These are phyloP conservation scores for Phalera bucephala DNA, from an alignment of 2,888 invertebrate species.

Conservation along the genomic window DNA sequence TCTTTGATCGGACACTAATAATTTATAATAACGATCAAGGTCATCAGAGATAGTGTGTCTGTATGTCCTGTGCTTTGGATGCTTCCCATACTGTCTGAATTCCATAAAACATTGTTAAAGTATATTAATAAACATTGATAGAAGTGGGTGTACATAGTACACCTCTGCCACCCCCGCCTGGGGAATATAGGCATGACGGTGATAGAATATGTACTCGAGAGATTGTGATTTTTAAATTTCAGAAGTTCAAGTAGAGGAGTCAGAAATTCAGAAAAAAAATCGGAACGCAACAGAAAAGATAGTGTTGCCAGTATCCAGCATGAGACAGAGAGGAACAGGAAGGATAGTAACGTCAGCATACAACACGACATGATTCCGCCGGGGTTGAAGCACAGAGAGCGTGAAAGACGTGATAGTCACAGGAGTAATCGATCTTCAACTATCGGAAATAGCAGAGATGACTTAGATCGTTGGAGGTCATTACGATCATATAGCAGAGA, in stretches of 20 bases:
- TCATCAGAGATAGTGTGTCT: too few relatives aligned
- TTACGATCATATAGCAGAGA: constrained; percentile 75
- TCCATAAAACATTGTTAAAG: too few relatives aligned
- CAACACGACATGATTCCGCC: constrained; percentile 57
- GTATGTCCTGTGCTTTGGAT: too few relatives aligned
- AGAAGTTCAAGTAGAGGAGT: constrained; percentile 76
- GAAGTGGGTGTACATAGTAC: too few relatives aligned
- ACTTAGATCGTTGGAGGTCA: constrained; percentile 75
- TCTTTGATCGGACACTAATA: too few relatives aligned
- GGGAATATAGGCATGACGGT: too few relatives aligned
- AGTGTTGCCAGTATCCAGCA: constrained; percentile 65
- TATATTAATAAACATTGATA: too few relatives aligned
- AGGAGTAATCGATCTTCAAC: constrained; percentile 74
- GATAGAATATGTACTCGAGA: too few relatives aligned
- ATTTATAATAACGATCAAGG: too few relatives aligned
- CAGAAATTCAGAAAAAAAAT: constrained; percentile 61
- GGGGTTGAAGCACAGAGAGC: constrained; percentile 57
- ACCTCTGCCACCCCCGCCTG: too few relatives aligned
- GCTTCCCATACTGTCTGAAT: too few relatives aligned
- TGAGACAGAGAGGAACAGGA: constrained; percentile 56
- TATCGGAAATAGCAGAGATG: constrained; percentile 74
- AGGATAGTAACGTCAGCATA: constrained; percentile 68
- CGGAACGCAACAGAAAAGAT: constrained; percentile 64
- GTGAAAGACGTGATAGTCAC: constrained; percentile 68
- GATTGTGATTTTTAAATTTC: too few relatives aligned